Base-by-base conservation (phyloP, 2,113 vertebrate species). In the Cyrtonyx montezumae region DNA sequence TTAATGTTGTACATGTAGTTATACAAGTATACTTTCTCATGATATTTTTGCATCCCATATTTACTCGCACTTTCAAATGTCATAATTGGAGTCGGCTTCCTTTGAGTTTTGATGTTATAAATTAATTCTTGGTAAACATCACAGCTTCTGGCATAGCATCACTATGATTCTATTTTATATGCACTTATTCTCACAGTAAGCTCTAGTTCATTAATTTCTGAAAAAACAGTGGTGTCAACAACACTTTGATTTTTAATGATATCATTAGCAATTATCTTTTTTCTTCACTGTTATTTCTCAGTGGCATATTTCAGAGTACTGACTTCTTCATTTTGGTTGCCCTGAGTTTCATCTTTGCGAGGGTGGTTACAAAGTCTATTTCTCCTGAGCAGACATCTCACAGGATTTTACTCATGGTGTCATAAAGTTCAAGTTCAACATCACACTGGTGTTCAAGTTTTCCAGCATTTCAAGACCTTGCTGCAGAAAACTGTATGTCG, bases 141-240 rank as follows among this genome's bases (percentile, higher is more conserved):
- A 74, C 17, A 46, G 70, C 34, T 92, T 82, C 88, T 91, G 71
- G 65, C 59, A 74, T 70, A 92, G 63, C 10, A 66, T 67, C 84
- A 84, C 36, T 73, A 89, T 85, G 73, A 74, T 75, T 25, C 2
- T 30, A 56, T 30, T 51, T 96, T 62, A 87, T 73, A 49, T 79
- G 67, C 63, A 91, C 82, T 95, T 95, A 87, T 91, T 94, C 59
- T 94, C 91, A 89, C 59, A 87, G 42, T 70, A 89, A 32, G 67
- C 82, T 92, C 67, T 76, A 87, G 78, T 73, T 91, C 81, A 91
- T 91, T 94, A 92, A 89, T 93, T 91, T 56, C 48, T 79, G 68
- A 89, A 70, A 77, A 51, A 49, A 21, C 73, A 87, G 84, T 84
- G 32, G 46, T 63, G 32, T 69, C 49, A 90, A 77, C 45, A 76